Conservation (phyloP, 2,113 vertebrate genomes). For the Puffinus mauretanicus region DNA sequence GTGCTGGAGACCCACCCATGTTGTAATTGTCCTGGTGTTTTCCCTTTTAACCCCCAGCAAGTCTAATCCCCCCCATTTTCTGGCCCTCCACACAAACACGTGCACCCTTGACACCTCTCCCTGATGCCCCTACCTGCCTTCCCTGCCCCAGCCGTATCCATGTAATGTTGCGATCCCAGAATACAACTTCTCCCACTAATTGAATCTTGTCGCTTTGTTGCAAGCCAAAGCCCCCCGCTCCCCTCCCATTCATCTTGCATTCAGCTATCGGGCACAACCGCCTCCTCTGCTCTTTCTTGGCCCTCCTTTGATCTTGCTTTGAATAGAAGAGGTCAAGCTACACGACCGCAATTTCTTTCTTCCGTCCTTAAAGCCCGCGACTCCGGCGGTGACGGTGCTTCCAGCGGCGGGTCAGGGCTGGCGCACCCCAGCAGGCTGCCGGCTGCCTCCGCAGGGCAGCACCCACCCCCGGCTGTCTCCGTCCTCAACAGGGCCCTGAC, state of each 20-base stretch:
- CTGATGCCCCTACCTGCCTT: not conserved
- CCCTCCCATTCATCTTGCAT: conserved; percentile 23
- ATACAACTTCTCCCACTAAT: not conserved
- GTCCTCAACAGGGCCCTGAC: not conserved
- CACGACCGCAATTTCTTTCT: not conserved
- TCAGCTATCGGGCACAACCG: not conserved
- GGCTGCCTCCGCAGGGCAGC: not conserved
- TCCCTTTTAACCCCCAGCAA: not conserved
- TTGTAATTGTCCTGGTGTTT: not conserved
- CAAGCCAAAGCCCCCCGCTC: not conserved
- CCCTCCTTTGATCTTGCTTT: conserved; percentile 39
- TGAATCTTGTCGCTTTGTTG: not conserved
- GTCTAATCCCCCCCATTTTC: not conserved
- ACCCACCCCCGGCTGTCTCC: not conserved
- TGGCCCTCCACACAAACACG: not conserved
- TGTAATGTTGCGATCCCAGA: rapidly evolving
- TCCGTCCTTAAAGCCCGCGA: not conserved
- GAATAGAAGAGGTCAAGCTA: conserved; percentile 49
- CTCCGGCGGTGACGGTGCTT: rapidly evolving
- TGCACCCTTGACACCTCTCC: not conserved
- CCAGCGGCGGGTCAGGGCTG: not conserved
- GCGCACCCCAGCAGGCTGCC: rapidly evolving
- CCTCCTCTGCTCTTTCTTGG: conserved; percentile 12
- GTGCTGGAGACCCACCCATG: not conserved
- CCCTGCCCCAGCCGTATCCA: not conserved